A percentile compares a stretch with the other conserved stretches of the same genome.
These are phyloP conservation scores for Potorous gilbertii DNA, from an alignment of 2,797 vertebrate species.

Conservation along the genomic window DNA sequence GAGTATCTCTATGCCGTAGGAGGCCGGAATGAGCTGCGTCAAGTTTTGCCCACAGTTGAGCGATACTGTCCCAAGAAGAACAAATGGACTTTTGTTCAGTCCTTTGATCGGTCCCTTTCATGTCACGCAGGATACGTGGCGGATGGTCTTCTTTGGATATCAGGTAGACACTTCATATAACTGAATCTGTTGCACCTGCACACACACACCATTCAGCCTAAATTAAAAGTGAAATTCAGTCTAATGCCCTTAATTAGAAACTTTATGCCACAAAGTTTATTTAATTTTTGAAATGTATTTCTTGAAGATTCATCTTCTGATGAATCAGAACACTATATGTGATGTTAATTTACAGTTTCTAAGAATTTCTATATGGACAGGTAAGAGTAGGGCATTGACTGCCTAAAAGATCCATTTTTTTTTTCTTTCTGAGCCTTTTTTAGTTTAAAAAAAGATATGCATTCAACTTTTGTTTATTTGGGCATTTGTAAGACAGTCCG, in stretches of 20 bases:
- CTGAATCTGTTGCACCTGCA: constrained; percentile 65
- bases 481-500: not conserved
- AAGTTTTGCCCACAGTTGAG: constrained; percentile 96
- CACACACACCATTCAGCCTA: constrained; percentile 29
- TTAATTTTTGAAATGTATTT: constrained; percentile 34
- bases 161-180: constrained; percentile 88
- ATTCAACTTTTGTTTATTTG: not conserved
- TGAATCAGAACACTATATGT: constrained; percentile 19
- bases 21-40: constrained; percentile 95
- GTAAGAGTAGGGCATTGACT: constrained; percentile 26
- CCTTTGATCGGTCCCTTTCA: constrained; percentile 96
- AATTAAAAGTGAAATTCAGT: constrained; percentile 43
- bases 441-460: not conserved
- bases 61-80: constrained; percentile 97
- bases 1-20: constrained; percentile 95
- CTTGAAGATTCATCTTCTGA: not conserved
- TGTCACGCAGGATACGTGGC: constrained; percentile 97
- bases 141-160: constrained; percentile 97
- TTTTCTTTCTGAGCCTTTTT: not conserved
- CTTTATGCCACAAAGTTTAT: constrained; percentile 33
- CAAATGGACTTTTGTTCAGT: constrained; percentile 96
- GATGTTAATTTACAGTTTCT: constrained; percentile 41
- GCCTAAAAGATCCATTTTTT: not conserved
- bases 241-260: constrained; percentile 14
- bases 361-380: constrained; percentile 43